phyloP scores from a whole-genome alignment of 2,797 vertebrate species.

The Alauda arvensis region DNA sequence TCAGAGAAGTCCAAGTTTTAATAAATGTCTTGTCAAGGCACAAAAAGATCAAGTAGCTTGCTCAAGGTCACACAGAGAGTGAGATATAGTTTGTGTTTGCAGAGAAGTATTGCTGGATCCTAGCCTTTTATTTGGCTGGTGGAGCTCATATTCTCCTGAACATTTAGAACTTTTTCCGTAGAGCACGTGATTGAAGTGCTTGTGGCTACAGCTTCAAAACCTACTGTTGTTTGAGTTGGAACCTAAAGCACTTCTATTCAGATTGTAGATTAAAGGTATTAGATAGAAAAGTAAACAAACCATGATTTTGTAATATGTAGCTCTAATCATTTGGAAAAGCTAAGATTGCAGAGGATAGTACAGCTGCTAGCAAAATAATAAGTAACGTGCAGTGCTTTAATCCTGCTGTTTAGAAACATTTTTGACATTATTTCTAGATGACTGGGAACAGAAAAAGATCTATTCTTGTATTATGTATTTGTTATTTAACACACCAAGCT shows the following conservation, averaged over 20 bases:
- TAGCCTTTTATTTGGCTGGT: not conserved
- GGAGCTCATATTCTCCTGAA: not conserved
- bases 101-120: slow-evolving; percentile 36
- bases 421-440: slow-evolving; percentile 11
- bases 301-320: not conserved
- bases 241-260: not conserved
- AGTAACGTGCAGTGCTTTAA: not conserved
- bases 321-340: slow-evolving; percentile 13
- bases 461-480: not conserved
- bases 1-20: slow-evolving; percentile 24
- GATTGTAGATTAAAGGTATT: not conserved
- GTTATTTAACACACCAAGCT: not conserved
- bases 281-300: slow-evolving; percentile 35
- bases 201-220: not conserved
- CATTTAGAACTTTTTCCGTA: slow-evolving; percentile 34
- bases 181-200: not conserved
- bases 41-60: slow-evolving; percentile 16
- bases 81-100: slow-evolving; percentile 22
- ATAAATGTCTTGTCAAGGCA: slow-evolving; percentile 43
- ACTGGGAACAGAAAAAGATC: not conserved
- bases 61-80: slow-evolving; percentile 39
- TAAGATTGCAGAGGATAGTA: not conserved
- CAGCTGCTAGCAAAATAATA: slow-evolving; percentile 11
- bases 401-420: slow-evolving; percentile 5
- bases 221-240: slow-evolving; percentile 27